Evolutionary conservation across 2,888 invertebrate genomes (phyloP), one percentile per base, ranked within the genome.

Genomic region (Apodemia mormo): DNA sequence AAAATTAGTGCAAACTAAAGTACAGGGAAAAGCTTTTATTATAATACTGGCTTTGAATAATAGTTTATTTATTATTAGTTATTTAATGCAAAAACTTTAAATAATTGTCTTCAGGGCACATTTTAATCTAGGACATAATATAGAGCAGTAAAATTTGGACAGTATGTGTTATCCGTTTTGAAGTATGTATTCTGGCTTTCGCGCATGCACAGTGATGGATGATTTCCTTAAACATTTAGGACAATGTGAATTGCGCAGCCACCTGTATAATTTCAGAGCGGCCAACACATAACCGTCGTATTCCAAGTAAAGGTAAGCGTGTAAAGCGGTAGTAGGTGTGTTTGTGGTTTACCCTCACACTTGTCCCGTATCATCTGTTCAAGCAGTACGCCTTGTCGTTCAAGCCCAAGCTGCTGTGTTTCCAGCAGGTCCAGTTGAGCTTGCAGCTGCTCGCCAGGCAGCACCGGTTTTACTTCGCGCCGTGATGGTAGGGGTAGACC

Each of bases 351-450:
- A 93, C 93, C 92, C 89, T 97, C 97, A 84, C 96, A 96, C 89
- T 96, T 96, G 83, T 96, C 96, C 78, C 98, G 95, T 77, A 99
- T 98, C 86, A 97, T 96, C 82, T 97, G 96, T 85, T 99, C 98
- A 77, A 99, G 94, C 76, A 96, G 95, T n/a, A 98, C 97, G 64
- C 98, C 98, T 85, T 98, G 97, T 72, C 96, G 95, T 86, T 98
- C 98, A 68, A 98, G 93, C 29, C 97, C 97, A 76, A 97, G 96
- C 82, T 98, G 97, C 83, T 98, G 97, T 67, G 96, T 95, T 86
- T 98, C 98, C 76, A 99, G 81, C 71, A 96, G 95, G 76, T 96
- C 96, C 75, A 98, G 91, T 82, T 98, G 96, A 54, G 94, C 93
- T 65, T 95, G 94, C 69, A 96, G 92, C 80, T 95, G 95, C 71